Base-by-base conservation (phyloP, 2,797 vertebrate species). In the Coluber constrictor region DNA sequence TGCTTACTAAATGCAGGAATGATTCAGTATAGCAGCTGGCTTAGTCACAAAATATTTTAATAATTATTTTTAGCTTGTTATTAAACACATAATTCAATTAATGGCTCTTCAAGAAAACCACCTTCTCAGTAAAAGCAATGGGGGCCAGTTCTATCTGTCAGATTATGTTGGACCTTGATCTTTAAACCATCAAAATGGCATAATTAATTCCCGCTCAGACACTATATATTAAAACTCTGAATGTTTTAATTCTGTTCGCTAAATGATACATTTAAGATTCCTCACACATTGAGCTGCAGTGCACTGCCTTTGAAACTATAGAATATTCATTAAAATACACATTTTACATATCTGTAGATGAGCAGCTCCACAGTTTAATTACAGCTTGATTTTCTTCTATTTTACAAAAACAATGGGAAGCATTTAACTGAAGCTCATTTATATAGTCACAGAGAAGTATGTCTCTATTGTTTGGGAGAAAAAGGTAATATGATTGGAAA, bases 291-390 rank as follows among this genome's bases (percentile, higher is more conserved):
- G 55, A 86, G 59, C 25, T 94, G 63, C 70, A 95, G 89, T 93
- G 54, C 0, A 2, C 3, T 92, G 88, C 83, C 89, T 37, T 43
- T 10, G 94, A 70, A 95, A 92, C 93, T 95, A 96, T 92, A 88
- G 37, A 47, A 57, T 95, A 92, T 96, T 97, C 94, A 96, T 97
- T 96, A 97, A 97, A 96, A 94, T 83, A 92, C 93, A 95, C 94
- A 96, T 96, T 94, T 95, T 93, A 94, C 88, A 95, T 93, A 94
- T 91, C 92, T 96, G 95, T 94, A 96, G 93, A 93, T 92, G 95
- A 94, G 54, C 60, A 55, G 10, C 57, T 96, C 92, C 87, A 94
- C 59, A 91, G 91, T 96, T 97, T 97, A 97, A 96, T 97, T 97
- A 97, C 86, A 96, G 83, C 66, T 92, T 93, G 29, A 94, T 89